phyloP scores from a whole-genome alignment of 2,888 invertebrate genomes.

The Tineola bisselliella region DNA sequence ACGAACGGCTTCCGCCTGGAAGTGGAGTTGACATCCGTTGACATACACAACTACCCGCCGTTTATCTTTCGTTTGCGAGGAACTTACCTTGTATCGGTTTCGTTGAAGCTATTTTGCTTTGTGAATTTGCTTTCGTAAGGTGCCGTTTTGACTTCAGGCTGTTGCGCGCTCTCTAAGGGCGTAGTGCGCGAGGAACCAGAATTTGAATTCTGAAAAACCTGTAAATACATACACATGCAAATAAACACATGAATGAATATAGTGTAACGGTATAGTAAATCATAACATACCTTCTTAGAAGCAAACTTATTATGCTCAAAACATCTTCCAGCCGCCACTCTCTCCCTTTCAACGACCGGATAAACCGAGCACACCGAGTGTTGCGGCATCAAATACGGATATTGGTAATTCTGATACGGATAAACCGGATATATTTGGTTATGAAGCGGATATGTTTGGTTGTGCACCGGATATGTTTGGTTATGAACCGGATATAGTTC shows the following conservation, averaged over 20 bases:
- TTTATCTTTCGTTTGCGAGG: no score
- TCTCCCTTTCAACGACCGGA: background rate
- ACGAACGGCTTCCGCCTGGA: background rate
- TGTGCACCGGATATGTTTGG: conserved; percentile 9
- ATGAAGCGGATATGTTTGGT: conserved; percentile 9
- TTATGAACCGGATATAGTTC: conserved; percentile 7
- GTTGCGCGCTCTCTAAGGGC: background rate
- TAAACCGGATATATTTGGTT: conserved; percentile 12
- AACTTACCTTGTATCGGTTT: background rate
- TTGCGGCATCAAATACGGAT: conserved; percentile 20
- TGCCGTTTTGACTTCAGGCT: conserved; percentile 18
- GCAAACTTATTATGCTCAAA: background rate
- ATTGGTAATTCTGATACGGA: background rate
- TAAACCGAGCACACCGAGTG: background rate
- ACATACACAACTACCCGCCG: no score
- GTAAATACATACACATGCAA: no score
- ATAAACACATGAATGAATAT: no score
- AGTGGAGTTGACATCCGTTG: no score
- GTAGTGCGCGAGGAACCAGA: conserved; percentile 3
- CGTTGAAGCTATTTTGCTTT: background rate
- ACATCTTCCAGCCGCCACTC: background rate
- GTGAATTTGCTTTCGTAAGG: conserved; percentile 13
- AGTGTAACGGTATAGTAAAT: no score
- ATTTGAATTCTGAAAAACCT: conserved; percentile 1
- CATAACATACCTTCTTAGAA: background rate